Percentiles rank a stretch among this genome's conserved stretches.
Conservation (phyloP, 2,888 invertebrate species). For the Archips crataeganus region DNA sequence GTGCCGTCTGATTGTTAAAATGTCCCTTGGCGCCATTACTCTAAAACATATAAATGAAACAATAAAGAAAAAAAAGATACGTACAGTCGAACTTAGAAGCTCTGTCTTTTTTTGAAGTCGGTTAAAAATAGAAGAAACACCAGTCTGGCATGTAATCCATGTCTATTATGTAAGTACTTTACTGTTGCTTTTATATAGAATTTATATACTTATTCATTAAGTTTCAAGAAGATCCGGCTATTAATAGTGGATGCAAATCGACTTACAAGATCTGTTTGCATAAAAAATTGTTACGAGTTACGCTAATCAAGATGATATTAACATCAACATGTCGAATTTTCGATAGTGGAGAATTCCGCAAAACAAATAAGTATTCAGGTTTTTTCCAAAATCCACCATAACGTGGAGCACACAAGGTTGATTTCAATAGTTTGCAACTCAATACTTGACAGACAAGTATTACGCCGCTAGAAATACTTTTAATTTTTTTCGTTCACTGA, state of each 20-base stretch:
- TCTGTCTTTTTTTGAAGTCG: too few species aligned
- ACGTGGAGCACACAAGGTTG: background rate
- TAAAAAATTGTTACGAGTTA: background rate
- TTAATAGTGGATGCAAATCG: too few species aligned
- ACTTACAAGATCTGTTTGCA: too few species aligned
- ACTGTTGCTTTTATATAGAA: too few species aligned
- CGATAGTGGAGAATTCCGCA: too few species aligned
- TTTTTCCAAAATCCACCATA: background rate
- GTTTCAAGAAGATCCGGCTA: too few species aligned
- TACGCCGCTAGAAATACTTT: background rate
- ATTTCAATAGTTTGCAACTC: background rate
- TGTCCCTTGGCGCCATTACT: conserved; percentile 50
- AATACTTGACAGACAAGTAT: background rate
- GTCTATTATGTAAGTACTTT: too few species aligned
- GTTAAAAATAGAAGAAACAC: too few species aligned
- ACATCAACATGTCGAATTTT: background rate
- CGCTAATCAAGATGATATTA: background rate
- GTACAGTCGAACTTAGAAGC: too few species aligned
- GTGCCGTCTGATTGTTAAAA: conserved; percentile 62
- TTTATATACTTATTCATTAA: too few species aligned
- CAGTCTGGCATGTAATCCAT: too few species aligned
- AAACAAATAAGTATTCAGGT: background rate
- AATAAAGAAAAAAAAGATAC: too few species aligned
- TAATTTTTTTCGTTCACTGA: background rate
- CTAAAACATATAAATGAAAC: conserved; percentile 35